Evolutionary conservation across 2,113 vertebrate species (phyloP).

Genomic region (Bos javanicus): DNA sequence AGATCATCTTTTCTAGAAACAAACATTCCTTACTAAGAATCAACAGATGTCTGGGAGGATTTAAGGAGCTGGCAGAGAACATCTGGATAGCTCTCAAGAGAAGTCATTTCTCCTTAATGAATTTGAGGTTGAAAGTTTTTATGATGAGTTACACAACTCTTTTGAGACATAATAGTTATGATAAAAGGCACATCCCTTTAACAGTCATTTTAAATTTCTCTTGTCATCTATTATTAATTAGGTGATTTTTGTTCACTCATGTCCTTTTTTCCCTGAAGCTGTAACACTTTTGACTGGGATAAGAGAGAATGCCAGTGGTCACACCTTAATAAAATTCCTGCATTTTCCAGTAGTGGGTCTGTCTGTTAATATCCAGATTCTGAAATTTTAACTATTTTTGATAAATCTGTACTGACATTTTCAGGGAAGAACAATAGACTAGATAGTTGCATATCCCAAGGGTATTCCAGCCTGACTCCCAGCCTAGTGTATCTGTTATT

Average conservation of each 20-base stretch:
- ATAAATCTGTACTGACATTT: background rate
- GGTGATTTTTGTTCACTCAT: background rate
- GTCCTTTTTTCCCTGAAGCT: background rate
- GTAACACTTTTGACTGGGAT: background rate
- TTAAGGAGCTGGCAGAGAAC: conserved; percentile 25
- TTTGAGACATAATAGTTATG: background rate
- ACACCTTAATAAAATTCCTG: background rate
- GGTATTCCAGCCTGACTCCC: background rate
- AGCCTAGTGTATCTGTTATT: background rate
- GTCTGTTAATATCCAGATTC: background rate
- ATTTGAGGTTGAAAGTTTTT: conserved; percentile 40
- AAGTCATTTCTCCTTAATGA: conserved; percentile 47
- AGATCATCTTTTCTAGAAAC: conserved; percentile 3
- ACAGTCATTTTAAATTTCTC: conserved; percentile 32
- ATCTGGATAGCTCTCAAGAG: conserved; percentile 31
- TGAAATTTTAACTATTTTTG: background rate
- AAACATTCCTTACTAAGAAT: conserved; percentile 10
- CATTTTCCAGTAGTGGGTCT: background rate
- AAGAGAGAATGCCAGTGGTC: background rate
- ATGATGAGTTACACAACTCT: conserved; percentile 15
- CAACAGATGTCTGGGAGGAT: background rate
- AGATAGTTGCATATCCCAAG: background rate
- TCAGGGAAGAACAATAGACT: background rate
- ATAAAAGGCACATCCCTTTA: conserved; percentile 39
- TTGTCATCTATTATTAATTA: conserved; percentile 9